Conservation (phyloP, 2,888 invertebrate species). For the Cephus runcator region DNA sequence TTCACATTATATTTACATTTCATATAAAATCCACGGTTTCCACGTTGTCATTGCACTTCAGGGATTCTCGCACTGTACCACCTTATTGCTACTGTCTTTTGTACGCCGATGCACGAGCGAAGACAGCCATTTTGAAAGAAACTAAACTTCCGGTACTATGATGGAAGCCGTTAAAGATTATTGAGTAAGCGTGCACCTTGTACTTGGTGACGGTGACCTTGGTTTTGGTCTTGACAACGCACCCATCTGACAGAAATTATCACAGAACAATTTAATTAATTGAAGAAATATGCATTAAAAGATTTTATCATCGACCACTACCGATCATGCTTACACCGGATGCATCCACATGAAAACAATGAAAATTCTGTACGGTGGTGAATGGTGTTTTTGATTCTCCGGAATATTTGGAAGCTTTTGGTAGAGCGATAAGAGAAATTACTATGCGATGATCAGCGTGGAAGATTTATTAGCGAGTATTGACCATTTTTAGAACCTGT, state of each 20-base stretch:
- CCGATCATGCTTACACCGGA: neutral
- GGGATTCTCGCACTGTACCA: neutral
- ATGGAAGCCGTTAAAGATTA: neutral
- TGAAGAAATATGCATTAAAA: neutral
- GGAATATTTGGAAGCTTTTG: neutral
- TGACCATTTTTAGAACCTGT: slow-evolving; percentile 55
- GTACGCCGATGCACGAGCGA: neutral
- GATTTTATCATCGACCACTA: neutral
- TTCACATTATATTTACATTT: neutral
- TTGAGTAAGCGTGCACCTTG: neutral
- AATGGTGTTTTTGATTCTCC: neutral
- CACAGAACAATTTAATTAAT: neutral
- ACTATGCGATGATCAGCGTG: neutral
- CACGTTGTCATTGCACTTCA: neutral
- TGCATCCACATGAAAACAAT: neutral
- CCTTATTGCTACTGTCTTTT: neutral
- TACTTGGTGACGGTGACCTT: neutral
- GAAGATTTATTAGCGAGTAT: neutral
- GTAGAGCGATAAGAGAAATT: neutral
- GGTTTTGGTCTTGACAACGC: neutral
- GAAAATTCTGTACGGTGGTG: neutral
- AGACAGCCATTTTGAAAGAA: neutral
- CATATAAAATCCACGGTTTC: neutral
- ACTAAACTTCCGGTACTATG: neutral
- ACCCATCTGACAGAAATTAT: neutral